A percentile compares a stretch with the other conserved stretches of the same genome.
phyloP scores from a whole-genome alignment of 2,888 invertebrate genomes.

The Pycnomerus fuliginosus region DNA sequence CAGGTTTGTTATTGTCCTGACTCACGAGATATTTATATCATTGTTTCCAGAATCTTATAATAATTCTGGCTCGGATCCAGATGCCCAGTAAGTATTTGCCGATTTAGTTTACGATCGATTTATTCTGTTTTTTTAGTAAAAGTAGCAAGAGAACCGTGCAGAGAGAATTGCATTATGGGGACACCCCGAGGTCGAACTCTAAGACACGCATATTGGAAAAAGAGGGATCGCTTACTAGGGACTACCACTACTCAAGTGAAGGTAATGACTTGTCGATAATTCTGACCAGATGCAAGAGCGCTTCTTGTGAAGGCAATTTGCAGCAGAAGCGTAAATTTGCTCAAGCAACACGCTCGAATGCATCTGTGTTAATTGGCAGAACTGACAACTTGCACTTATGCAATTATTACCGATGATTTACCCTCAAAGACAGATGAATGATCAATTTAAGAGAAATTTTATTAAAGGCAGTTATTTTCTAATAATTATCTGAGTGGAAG shows the following conservation, averaged over 20 bases:
- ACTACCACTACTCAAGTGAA: constrained; percentile 42
- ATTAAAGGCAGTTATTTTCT: too few relatives aligned
- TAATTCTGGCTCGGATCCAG: constrained; percentile 45
- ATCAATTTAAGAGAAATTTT: too few relatives aligned
- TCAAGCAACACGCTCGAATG: too few relatives aligned
- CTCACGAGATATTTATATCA: constrained; percentile 33
- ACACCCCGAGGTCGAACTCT: constrained; percentile 40
- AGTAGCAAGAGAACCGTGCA: constrained; percentile 41
- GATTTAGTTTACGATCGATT: constrained; percentile 17
- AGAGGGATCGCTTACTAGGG: constrained; percentile 43
- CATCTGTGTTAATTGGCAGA: too few relatives aligned
- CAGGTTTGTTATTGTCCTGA: constrained; percentile 49
- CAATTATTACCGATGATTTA: too few relatives aligned
- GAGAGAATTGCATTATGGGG: constrained; percentile 49
- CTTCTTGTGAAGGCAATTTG: too few relatives aligned
- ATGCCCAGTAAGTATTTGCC: constrained; percentile 45
- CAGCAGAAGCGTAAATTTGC: too few relatives aligned
- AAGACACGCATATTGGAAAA: constrained; percentile 44
- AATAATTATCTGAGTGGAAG: too few relatives aligned
- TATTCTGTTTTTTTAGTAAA: too few relatives aligned
- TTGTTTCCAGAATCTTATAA: neutral
- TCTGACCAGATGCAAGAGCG: too few relatives aligned
- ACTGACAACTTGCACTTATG: too few relatives aligned
- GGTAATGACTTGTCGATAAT: constrained; percentile 33
- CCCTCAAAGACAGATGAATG: too few relatives aligned